Conservation (phyloP, 2,797 vertebrate genomes). For the Premnoplex brunnescens region DNA sequence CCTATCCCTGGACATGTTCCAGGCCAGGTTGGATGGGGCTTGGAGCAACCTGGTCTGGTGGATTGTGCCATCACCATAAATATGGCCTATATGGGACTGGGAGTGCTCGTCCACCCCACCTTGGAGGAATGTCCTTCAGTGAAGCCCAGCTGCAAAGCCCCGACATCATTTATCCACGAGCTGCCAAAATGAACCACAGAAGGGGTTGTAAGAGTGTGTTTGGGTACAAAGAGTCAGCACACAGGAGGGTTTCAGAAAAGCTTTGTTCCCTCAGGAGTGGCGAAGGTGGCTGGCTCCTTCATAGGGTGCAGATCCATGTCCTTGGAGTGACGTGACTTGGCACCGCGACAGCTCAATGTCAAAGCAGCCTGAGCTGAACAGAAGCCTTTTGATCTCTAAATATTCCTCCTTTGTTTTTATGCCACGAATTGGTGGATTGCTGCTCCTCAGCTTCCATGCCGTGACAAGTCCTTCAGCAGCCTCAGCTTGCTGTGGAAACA, state of each 20-base stretch:
- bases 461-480: neutral
- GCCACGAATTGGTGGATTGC: neutral
- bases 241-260: neutral
- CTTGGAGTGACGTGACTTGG: neutral
- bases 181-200: neutral
- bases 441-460: neutral
- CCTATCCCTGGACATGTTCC: neutral
- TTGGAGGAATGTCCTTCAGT: neutral
- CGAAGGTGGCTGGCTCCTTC: neutral
- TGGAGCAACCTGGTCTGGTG: neutral
- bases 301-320: fast-evolving
- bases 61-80: neutral
- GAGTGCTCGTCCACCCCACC: neutral
- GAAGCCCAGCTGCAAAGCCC: neutral
- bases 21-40: neutral
- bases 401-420: neutral
- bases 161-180: neutral
- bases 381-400: neutral
- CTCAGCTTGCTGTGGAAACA: slow-evolving; percentile 8
- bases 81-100: neutral
- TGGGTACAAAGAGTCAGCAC: neutral
- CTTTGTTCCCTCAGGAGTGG: fast-evolving
- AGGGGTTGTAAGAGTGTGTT: neutral
- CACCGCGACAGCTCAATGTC: fast-evolving
- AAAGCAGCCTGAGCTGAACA: neutral